Percentiles rank a stretch among this genome's conserved stretches.
These are phyloP conservation scores for Cochlearius cochlearius DNA, from an alignment of 2,113 vertebrate genomes.

Conservation along the genomic window DNA sequence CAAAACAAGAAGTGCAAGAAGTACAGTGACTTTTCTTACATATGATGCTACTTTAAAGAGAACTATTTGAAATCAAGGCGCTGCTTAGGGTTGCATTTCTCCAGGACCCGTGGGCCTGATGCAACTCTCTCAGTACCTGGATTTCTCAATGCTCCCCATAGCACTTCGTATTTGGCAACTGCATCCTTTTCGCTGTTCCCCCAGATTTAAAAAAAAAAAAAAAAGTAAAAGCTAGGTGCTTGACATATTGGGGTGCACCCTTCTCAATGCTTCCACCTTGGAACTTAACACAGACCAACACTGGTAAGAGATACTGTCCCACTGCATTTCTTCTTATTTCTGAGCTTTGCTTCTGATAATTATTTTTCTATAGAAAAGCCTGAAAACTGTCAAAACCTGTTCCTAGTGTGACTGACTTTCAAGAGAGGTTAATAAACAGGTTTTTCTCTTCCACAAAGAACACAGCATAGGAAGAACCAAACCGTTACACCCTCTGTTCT, in stretches of 20 bases:
- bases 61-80: neutral
- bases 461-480: neutral
- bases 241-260: neutral
- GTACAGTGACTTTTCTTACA: neutral
- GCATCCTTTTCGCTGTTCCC: neutral
- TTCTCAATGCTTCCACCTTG: neutral
- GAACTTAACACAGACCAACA: neutral
- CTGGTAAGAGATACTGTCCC: neutral
- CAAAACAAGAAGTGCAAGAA: neutral
- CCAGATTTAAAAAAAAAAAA: neutral
- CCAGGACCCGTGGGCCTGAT: neutral
- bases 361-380: neutral
- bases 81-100: neutral
- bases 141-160: neutral
- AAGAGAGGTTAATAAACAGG: neutral
- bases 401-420: neutral
- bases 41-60: neutral
- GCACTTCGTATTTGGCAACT: neutral
- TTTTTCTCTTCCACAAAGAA: neutral
- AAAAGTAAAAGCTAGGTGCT: neutral
- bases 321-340: neutral
- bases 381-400: neutral
- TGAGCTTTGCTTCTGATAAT: neutral
- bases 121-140: neutral
- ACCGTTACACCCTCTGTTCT: neutral